Evolutionary conservation across 2,113 vertebrate species (phyloP), one percentile per base, ranked within the genome.

Genomic region (Forbesichthys papilliferus): DNA sequence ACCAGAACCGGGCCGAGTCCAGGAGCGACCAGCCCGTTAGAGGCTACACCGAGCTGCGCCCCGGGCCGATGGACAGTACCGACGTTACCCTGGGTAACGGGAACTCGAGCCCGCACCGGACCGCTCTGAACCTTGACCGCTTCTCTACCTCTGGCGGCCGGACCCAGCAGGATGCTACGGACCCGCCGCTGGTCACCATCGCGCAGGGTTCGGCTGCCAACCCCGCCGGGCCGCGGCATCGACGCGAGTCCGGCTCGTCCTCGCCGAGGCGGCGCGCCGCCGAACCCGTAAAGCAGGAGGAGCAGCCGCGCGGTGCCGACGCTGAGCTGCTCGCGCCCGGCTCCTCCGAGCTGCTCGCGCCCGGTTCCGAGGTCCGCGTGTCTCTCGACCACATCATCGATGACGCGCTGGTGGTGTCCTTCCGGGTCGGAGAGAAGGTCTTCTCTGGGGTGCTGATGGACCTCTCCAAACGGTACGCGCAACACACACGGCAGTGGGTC

Each of bases 381-480:
- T 95, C 91, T 54, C 92, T 99, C 91, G 96, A 99, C 75, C 97
- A 98, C 92, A 96, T 99, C 85, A 98, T 99, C 78, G 96, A 98
- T 90, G 97, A 98, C 85, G 97, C 97, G 27, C 93, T 99, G 71
- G 96, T 99, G 82, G 97, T 98, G 81, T 99, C 97, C 4, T 96
- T 99, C 90, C 94, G 95, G 68, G 86, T 95, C 61, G 97, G 97
- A 42, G 94, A 96, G 87, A 95, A 95, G 88, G 91, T 98, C 64
- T 99, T 98, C 86, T 98, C 96, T 0, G 97, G 97, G 52, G 97
- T 99, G 34, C 94, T 98, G 81, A 99, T 99, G 97, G 97, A 98
- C 78, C 92, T 99, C 64, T 97, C 95, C 8, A 97, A 93, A 93
- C 97, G 97, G 96, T 98, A 89, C 36, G 36, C 36, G 1, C 36